Evolutionary conservation across 2,888 invertebrate genomes (phyloP).

Genomic region (Cybosia mesomella): DNA sequence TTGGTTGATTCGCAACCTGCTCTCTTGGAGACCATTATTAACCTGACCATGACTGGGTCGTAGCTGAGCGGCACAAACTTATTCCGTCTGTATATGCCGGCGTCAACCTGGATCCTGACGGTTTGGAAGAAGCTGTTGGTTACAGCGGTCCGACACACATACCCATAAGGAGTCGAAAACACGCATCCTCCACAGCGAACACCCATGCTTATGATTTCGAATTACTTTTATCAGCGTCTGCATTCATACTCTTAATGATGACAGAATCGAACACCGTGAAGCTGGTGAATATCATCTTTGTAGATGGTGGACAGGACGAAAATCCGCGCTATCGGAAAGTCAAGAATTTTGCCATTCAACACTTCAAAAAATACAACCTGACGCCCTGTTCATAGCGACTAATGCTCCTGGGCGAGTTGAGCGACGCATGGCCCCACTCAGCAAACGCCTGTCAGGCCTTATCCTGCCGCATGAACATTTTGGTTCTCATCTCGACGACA

Average conservation of each 20-base stretch:
- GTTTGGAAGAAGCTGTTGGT: not conserved
- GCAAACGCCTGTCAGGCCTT: not conserved
- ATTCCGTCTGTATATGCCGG: not conserved
- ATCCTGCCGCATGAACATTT: not conserved
- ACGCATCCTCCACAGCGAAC: too few relatives aligned
- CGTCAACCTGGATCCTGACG: not conserved
- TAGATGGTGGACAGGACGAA: too few relatives aligned
- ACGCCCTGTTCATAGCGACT: not conserved
- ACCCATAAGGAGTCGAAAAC: too few relatives aligned
- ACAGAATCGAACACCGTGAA: conserved; percentile 20
- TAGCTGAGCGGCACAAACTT: conserved; percentile 2
- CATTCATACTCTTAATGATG: not conserved
- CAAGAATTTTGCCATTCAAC: not conserved
- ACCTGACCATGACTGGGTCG: not conserved
- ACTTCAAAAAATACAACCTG: not conserved
- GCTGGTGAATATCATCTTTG: conserved; percentile 36
- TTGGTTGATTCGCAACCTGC: too few relatives aligned
- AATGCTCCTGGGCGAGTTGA: not conserved
- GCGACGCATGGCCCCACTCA: not conserved
- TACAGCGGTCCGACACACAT: not conserved
- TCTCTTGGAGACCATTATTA: too few relatives aligned
- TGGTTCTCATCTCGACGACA: conserved; percentile 23
- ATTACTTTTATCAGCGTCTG: too few relatives aligned
- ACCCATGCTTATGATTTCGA: too few relatives aligned
- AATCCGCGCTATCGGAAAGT: too few relatives aligned